Percentiles rank a stretch among this genome's conserved stretches.
phyloP scores from a whole-genome alignment of 2,113 vertebrate species.

The Hassar affinis region DNA sequence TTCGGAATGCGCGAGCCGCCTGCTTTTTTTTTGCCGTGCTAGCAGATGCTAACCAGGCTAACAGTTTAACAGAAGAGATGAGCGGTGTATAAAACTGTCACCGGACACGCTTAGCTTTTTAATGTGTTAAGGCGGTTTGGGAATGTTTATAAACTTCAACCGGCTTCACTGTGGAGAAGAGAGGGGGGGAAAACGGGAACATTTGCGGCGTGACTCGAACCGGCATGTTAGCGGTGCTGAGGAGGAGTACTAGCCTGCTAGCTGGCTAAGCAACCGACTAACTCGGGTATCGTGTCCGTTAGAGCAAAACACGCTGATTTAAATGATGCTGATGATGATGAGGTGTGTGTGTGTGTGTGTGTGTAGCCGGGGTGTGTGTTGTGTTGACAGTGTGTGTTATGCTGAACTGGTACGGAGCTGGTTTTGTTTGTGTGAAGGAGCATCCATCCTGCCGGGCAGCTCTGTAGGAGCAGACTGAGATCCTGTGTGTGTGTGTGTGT shows the following conservation, averaged over 20 bases:
- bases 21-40: constrained; percentile 21
- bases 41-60: constrained; percentile 39
- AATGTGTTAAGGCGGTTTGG: neutral
- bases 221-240: constrained; percentile 33
- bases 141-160: neutral
- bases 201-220: constrained; percentile 61
- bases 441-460: neutral
- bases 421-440: neutral
- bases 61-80: neutral
- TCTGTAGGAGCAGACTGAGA: neutral
- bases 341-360: too few species aligned
- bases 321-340: too few species aligned
- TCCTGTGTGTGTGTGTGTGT: neutral
- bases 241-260: neutral
- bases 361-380: neutral
- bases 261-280: neutral
- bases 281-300: neutral
- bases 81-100: neutral
- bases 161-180: neutral
- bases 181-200: constrained; percentile 45
- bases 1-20: constrained; percentile 19
- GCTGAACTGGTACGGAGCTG: neutral
- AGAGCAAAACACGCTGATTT: neutral
- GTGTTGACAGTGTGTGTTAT: neutral
- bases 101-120: neutral